Evolutionary conservation across 2,888 invertebrate genomes (phyloP).

Genomic region (Cynaeus angustus): DNA sequence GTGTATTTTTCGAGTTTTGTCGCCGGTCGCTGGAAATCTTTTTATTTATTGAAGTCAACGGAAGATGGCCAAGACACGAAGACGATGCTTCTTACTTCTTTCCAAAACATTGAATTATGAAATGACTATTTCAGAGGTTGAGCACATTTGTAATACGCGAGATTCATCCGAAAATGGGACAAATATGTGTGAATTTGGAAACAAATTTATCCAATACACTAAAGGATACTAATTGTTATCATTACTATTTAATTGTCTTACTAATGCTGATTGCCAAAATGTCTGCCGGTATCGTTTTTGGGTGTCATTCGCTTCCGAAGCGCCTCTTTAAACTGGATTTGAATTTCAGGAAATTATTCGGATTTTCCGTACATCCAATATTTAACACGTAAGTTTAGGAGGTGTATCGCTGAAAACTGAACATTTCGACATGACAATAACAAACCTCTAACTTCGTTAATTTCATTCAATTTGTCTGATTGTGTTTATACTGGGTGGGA

Average conservation of each 20-base stretch:
- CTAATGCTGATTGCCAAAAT: neutral
- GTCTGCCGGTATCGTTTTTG: conserved; percentile 43
- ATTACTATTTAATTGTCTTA: too few species aligned
- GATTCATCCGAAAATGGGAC: too few species aligned
- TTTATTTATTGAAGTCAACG: conserved; percentile 49
- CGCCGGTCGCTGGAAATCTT: conserved; percentile 53
- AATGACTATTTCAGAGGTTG: conserved; percentile 22
- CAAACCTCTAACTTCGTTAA: conserved; percentile 15
- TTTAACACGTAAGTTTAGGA: conserved; percentile 78
- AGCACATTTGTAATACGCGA: too few species aligned
- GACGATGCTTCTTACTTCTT: conserved; percentile 9
- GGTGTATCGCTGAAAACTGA: neutral
- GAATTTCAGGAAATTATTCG: conserved; percentile 77
- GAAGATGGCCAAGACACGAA: conserved; percentile 38
- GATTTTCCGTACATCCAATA: conserved; percentile 79
- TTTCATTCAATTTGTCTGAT: conserved; percentile 14
- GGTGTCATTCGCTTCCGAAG: conserved; percentile 35
- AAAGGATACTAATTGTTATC: too few species aligned
- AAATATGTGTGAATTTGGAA: too few species aligned
- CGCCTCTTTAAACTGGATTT: conserved; percentile 50
- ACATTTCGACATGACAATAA: conserved; percentile 14
- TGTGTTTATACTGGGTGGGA: conserved; percentile 1
- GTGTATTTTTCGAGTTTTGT: conserved; percentile 51
- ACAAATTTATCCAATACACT: too few species aligned
- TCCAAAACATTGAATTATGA: conserved; percentile 48